Evolutionary conservation across 2,113 vertebrate species (phyloP).

Genomic region (Poecilia latipinna): DNA sequence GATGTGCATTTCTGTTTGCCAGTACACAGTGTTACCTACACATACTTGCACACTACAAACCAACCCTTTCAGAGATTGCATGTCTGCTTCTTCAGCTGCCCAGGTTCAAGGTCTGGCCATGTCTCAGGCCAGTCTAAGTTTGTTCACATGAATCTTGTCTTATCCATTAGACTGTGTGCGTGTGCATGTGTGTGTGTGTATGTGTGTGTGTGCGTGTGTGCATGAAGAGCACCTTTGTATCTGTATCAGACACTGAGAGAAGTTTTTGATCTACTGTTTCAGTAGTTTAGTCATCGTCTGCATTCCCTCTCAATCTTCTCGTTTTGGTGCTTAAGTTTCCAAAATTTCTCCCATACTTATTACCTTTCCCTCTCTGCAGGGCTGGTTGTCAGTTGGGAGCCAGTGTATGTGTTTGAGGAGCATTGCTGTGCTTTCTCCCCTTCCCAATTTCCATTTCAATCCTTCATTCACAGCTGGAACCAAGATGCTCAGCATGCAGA

Average conservation of each 20-base stretch:
- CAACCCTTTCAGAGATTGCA: not conserved
- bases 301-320: constrained; percentile 23
- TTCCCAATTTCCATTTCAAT: constrained; percentile 81
- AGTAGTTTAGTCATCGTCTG: constrained; percentile 1
- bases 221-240: constrained; percentile 27
- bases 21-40: constrained; percentile 5
- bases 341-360: constrained; percentile 5
- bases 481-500: constrained; percentile 69
- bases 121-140: constrained; percentile 12
- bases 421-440: constrained; percentile 60
- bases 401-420: constrained; percentile 49
- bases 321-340: constrained; percentile 34
- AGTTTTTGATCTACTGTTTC: constrained; percentile 5
- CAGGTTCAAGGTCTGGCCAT: constrained; percentile 43
- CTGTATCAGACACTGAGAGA: constrained; percentile 20
- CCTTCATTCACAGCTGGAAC: constrained; percentile 78
- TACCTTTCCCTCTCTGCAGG: constrained; percentile 27
- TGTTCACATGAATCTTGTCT: constrained; percentile 41
- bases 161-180: constrained; percentile 24
- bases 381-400: constrained; percentile 65
- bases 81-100: constrained; percentile 5
- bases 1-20: constrained; percentile 3
- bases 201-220: constrained; percentile 43
- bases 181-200: constrained; percentile 20
- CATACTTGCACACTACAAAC: not conserved